Evolutionary conservation across 2,113 vertebrate genomes (phyloP).

Genomic region (Aphelocoma coerulescens): DNA sequence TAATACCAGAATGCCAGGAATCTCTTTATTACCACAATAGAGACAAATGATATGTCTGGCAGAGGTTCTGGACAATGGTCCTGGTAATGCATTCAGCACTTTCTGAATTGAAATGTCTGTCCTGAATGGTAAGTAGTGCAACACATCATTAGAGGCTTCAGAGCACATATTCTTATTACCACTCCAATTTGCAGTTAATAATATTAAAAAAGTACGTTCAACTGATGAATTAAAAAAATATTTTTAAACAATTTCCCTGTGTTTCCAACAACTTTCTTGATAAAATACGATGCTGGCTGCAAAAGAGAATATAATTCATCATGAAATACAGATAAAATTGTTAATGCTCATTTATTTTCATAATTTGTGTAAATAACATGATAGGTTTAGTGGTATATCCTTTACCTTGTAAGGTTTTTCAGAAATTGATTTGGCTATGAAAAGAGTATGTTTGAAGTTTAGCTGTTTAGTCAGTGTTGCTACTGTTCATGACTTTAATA

Average conservation of each 20-base stretch:
- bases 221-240: not conserved
- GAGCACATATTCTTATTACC: constrained; percentile 2
- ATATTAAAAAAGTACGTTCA: not conserved
- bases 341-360: not conserved
- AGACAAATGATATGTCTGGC: constrained; percentile 63
- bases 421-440: not conserved
- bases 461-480: not conserved
- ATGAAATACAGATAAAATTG: not conserved
- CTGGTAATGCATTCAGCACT: constrained; percentile 53
- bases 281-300: not conserved
- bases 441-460: not conserved
- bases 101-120: constrained; percentile 68
- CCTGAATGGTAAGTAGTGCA: constrained; percentile 66
- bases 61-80: constrained; percentile 62
- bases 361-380: not conserved
- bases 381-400: not conserved
- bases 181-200: not conserved
- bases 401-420: not conserved
- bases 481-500: not conserved
- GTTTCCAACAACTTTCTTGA: not conserved
- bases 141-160: constrained; percentile 36
- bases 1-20: constrained; percentile 68
- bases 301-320: not conserved
- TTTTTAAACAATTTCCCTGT: not conserved
- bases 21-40: constrained; percentile 64